A percentile compares a stretch with the other conserved stretches of the same genome.
Evolutionary conservation across 2,113 vertebrate genomes (phyloP).

Genomic region (Hirundichthys speculiger): DNA sequence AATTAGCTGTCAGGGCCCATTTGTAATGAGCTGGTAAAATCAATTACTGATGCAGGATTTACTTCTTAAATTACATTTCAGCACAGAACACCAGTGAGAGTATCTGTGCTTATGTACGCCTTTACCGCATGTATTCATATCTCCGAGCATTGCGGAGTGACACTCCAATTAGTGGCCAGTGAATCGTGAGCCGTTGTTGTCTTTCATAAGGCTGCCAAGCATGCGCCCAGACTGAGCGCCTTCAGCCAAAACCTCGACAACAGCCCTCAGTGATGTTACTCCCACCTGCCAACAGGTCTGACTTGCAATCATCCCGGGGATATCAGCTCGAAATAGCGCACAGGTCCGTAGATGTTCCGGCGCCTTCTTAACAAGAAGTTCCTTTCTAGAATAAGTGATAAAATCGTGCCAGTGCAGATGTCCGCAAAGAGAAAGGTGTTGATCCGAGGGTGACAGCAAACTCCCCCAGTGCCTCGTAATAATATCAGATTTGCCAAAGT

Average conservation of each 20-base stretch:
- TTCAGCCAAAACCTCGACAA: conserved; percentile 56
- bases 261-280: conserved; percentile 48
- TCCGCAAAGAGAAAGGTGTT: conserved; percentile 31
- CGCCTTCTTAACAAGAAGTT: conserved; percentile 53
- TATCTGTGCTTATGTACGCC: conserved; percentile 54
- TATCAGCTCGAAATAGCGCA: conserved; percentile 38
- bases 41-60: conserved; percentile 64
- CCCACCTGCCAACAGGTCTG: conserved; percentile 50
- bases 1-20: conserved; percentile 63
- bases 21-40: conserved; percentile 65
- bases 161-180: conserved; percentile 81
- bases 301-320: conserved; percentile 22
- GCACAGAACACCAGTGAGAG: conserved; percentile 26
- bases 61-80: conserved; percentile 62
- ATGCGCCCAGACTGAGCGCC: conserved; percentile 38
- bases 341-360: conserved; percentile 60
- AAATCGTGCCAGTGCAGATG: conserved; percentile 25
- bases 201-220: conserved; percentile 63
- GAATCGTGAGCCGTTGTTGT: conserved; percentile 74
- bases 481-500: too few relatives aligned
- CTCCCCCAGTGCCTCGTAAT: too few relatives aligned
- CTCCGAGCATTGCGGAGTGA: conserved; percentile 60
- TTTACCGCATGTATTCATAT: conserved; percentile 60
- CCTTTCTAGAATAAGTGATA: conserved; percentile 35
- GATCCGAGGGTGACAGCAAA: too few relatives aligned